phyloP scores from a whole-genome alignment of 2,113 vertebrate species.

The Sylvia atricapilla region DNA sequence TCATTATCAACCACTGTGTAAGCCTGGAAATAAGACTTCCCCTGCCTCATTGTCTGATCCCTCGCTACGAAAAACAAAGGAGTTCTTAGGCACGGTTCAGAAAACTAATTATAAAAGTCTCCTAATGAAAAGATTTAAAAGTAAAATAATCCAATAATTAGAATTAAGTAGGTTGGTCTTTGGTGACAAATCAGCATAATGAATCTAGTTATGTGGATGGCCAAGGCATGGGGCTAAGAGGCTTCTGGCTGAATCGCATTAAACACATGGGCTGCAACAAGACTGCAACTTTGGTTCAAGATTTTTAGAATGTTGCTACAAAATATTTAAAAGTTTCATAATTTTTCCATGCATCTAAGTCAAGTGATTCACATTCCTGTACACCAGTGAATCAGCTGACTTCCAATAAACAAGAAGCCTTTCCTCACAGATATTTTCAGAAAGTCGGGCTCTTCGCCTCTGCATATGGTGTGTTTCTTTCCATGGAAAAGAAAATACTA shows the following conservation, averaged over 20 bases:
- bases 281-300: not conserved
- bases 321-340: not conserved
- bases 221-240: not conserved
- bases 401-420: not conserved
- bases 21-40: conserved; percentile 1
- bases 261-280: not conserved
- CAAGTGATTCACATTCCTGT: not conserved
- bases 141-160: conserved; percentile 48
- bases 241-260: not conserved
- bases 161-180: conserved; percentile 37
- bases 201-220: not conserved
- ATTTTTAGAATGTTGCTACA: not conserved
- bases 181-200: conserved; percentile 15
- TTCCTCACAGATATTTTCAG: not conserved
- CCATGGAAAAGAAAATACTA: not conserved
- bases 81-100: not conserved
- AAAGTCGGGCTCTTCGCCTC: not conserved
- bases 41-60: not conserved
- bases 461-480: not conserved
- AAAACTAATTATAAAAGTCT: conserved; percentile 26
- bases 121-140: not conserved
- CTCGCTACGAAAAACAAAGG: not conserved
- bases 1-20: not conserved
- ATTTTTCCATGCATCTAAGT: not conserved
- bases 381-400: not conserved